These are phyloP conservation scores for Drosophila fulvimacula DNA, from an alignment of 2,888 invertebrate genomes.

Conservation along the genomic window DNA sequence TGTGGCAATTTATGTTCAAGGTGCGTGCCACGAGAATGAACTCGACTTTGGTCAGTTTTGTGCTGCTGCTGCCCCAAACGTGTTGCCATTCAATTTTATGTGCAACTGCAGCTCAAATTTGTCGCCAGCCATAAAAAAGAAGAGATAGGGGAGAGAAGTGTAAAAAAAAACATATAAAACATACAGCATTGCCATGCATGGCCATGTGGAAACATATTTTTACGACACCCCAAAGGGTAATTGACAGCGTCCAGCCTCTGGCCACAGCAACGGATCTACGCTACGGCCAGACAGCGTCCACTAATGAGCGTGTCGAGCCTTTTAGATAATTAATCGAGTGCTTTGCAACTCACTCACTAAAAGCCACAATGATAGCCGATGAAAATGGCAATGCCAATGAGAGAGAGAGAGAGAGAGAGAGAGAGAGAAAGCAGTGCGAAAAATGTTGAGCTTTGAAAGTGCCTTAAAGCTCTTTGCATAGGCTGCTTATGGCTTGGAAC, in stretches of 20 bases:
- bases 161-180: slow-evolving; percentile 33
- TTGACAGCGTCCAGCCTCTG: slow-evolving; percentile 52
- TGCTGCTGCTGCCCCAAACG: slow-evolving; percentile 43
- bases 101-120: slow-evolving; percentile 65
- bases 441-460: neutral
- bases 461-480: neutral
- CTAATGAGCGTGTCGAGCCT: slow-evolving; percentile 73
- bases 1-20: slow-evolving; percentile 74
- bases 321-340: slow-evolving; percentile 73
- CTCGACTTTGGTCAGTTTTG: slow-evolving; percentile 46
- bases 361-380: slow-evolving; percentile 18
- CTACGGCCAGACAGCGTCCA: slow-evolving; percentile 43
- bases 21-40: slow-evolving; percentile 74
- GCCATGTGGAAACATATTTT: slow-evolving; percentile 71
- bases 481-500: neutral
- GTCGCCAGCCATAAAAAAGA: slow-evolving; percentile 35
- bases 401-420: no score
- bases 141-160: slow-evolving; percentile 12
- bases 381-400: neutral
- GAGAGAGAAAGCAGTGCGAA: neutral
- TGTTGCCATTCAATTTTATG: slow-evolving; percentile 80
- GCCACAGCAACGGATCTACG: neutral
- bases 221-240: slow-evolving; percentile 74
- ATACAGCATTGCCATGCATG: slow-evolving; percentile 20
- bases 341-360: slow-evolving; percentile 56